A percentile compares a stretch with the other conserved stretches of the same genome.
These are phyloP conservation scores for Microctonus aethiopoides DNA, from an alignment of 2,888 invertebrate genomes.

Conservation along the genomic window DNA sequence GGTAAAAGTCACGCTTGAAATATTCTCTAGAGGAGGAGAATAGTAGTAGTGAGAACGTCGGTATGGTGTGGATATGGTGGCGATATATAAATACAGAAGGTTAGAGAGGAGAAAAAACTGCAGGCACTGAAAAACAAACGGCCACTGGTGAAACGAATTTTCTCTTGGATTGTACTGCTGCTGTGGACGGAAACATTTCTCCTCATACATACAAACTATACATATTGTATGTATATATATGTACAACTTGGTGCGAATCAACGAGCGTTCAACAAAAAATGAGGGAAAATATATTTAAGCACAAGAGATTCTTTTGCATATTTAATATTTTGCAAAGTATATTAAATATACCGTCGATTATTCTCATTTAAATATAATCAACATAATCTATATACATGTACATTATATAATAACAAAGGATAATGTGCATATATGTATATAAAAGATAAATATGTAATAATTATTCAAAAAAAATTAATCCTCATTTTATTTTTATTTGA, in stretches of 20 bases:
- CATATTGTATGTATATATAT: not conserved
- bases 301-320: not conserved
- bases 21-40: constrained; percentile 22
- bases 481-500: not conserved
- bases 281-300: not conserved
- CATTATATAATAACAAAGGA: not conserved
- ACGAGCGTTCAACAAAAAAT: not conserved
- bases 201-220: not conserved
- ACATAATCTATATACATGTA: not conserved
- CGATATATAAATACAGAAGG: constrained; percentile 24
- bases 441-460: not conserved
- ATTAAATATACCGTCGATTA: not conserved
- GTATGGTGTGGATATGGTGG: not conserved
- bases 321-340: not conserved
- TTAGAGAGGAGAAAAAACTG: constrained; percentile 12
- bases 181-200: constrained; percentile 27
- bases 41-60: not conserved
- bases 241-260: constrained; percentile 15
- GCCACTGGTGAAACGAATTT: constrained; percentile 42
- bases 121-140: constrained; percentile 40
- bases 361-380: not conserved
- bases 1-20: constrained; percentile 42
- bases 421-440: not conserved
- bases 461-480: not conserved
- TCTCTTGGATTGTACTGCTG: constrained; percentile 22